Percentiles rank a stretch among this genome's conserved stretches.
These are phyloP conservation scores for Miopithecus talapoin DNA, from an alignment of 2,797 vertebrate genomes.

Conservation along the genomic window DNA sequence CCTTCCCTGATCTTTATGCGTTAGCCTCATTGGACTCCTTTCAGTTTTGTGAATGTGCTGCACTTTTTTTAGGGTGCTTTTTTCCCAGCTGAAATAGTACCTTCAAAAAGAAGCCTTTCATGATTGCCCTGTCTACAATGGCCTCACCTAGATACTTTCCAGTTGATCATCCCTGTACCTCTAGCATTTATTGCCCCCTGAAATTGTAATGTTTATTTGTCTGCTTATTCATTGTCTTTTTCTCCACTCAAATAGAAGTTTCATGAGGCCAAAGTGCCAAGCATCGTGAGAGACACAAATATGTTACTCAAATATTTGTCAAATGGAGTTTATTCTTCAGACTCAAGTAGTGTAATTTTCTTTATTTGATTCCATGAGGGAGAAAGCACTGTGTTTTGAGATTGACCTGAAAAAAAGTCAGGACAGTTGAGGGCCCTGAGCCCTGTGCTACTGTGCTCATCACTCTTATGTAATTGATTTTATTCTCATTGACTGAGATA, in stretches of 20 bases:
- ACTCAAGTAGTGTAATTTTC: not conserved
- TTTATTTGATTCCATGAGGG: not conserved
- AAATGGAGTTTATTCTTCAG: not conserved
- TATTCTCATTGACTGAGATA: not conserved
- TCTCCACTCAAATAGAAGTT: not conserved
- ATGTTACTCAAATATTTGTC: conserved; percentile 28
- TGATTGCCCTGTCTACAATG: not conserved
- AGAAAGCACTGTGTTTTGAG: not conserved
- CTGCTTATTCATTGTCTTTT: not conserved
- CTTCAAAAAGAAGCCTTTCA: not conserved
- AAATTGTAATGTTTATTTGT: conserved; percentile 20
- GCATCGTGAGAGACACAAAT: not conserved
- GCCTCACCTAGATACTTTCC: not conserved
- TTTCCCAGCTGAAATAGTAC: not conserved
- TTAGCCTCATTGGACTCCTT: not conserved
- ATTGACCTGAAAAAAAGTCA: not conserved
- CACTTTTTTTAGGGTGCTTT: not conserved
- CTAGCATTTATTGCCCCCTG: not conserved
- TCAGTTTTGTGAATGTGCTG: not conserved
- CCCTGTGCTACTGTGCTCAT: not conserved
- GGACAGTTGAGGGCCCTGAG: not conserved
- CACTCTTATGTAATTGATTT: not conserved
- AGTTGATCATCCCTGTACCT: not conserved
- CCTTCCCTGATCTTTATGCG: not conserved
- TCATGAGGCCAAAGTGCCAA: not conserved